A percentile compares a stretch with the other conserved stretches of the same genome.
These are phyloP conservation scores for Ophiodon elongatus DNA, from an alignment of 2,113 vertebrate genomes.

Conservation along the genomic window DNA sequence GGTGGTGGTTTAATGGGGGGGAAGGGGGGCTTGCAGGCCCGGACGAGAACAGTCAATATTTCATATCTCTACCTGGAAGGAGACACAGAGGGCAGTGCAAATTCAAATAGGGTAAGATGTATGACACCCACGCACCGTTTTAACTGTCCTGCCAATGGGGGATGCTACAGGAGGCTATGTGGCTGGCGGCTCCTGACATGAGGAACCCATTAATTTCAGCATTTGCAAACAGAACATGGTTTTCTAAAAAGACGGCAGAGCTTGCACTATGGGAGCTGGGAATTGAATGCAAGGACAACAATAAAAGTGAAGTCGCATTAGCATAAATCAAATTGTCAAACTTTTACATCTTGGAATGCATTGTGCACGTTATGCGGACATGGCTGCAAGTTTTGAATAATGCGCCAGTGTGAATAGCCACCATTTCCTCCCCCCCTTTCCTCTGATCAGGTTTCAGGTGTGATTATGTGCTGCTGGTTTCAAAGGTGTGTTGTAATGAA, in stretches of 20 bases:
- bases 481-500: slow-evolving; percentile 75
- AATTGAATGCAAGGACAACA: slow-evolving; percentile 55
- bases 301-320: slow-evolving; percentile 59
- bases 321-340: slow-evolving; percentile 73
- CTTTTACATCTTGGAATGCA: slow-evolving; percentile 61
- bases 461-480: slow-evolving; percentile 67
- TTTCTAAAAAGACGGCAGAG: slow-evolving; percentile 40
- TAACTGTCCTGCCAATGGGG: slow-evolving; percentile 55
- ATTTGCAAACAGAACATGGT: slow-evolving; percentile 58
- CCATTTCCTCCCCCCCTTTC: slow-evolving; percentile 4
- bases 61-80: slow-evolving; percentile 81
- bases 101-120: slow-evolving; percentile 79
- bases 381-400: slow-evolving; percentile 54
- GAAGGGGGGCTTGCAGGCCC: slow-evolving; percentile 67
- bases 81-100: slow-evolving; percentile 77
- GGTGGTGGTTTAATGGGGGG: slow-evolving; percentile 60
- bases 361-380: slow-evolving; percentile 39
- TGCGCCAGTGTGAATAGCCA: slow-evolving; percentile 33
- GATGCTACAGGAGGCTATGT: slow-evolving; percentile 14
- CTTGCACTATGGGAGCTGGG: slow-evolving; percentile 32
- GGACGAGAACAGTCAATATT: slow-evolving; percentile 84
- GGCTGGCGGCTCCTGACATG: slow-evolving; percentile 40
- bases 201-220: slow-evolving; percentile 65
- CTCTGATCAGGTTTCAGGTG: slow-evolving; percentile 64
- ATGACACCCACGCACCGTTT: slow-evolving; percentile 61